These are phyloP conservation scores for Synergus gifuensis DNA, from an alignment of 2,888 invertebrate genomes.

Conservation along the genomic window DNA sequence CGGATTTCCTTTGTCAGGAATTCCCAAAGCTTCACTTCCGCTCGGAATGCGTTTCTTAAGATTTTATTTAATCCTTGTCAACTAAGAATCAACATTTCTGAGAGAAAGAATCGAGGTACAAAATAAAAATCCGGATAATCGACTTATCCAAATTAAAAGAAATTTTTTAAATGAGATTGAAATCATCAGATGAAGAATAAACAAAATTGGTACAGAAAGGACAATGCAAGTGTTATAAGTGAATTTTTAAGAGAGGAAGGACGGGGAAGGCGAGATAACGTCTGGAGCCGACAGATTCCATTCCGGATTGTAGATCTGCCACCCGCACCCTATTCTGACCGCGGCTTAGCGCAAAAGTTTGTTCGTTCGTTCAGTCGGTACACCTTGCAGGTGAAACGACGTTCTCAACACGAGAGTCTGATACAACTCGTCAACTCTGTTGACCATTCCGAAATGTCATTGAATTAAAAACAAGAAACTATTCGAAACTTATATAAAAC, in stretches of 20 bases:
- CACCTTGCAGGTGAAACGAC: constrained; percentile 73
- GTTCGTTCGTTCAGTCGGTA: constrained; percentile 58
- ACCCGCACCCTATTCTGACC: constrained; percentile 72
- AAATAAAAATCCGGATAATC: not conserved
- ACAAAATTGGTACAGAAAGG: constrained; percentile 21
- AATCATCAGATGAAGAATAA: not conserved
- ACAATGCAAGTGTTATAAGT: constrained; percentile 10
- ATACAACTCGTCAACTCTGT: constrained; percentile 28
- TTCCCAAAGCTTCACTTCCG: constrained; percentile 49
- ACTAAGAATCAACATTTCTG: not conserved
- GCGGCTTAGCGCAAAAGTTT: constrained; percentile 71
- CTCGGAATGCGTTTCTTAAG: constrained; percentile 2
- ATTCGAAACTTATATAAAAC: not conserved
- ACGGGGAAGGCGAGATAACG: constrained; percentile 62
- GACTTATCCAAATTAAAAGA: not conserved
- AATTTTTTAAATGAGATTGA: not conserved
- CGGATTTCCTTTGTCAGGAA: constrained; percentile 54
- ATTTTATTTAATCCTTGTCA: not conserved
- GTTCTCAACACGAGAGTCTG: constrained; percentile 46
- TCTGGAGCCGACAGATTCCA: constrained; percentile 77
- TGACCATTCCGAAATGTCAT: constrained; percentile 37
- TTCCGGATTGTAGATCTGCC: constrained; percentile 76
- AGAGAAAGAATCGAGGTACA: not conserved
- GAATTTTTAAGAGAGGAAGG: constrained; percentile 44
- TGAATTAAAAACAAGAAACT: not conserved